Conservation (phyloP, 2,113 vertebrate genomes). For the Xerus inauris region DNA sequence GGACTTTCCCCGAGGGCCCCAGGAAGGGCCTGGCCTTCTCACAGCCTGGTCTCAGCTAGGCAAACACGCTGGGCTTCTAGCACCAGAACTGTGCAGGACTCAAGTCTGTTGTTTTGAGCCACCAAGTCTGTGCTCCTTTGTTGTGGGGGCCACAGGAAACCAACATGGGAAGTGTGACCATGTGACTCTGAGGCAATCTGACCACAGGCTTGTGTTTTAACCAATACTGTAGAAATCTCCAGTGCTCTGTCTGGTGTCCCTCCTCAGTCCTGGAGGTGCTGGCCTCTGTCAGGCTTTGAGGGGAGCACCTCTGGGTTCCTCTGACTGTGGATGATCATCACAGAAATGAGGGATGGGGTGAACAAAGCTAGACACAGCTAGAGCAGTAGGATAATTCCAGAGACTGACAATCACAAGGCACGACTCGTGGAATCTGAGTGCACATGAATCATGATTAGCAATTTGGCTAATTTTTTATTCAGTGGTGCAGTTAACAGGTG, state of each 20-base stretch:
- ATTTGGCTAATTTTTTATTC: not conserved
- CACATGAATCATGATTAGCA: rapidly evolving
- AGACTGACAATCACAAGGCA: not conserved
- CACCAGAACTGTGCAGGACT: no score
- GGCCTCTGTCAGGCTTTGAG: not conserved
- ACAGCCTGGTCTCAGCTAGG: rapidly evolving
- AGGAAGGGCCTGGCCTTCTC: rapidly evolving
- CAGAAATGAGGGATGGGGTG: rapidly evolving
- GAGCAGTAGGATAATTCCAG: no score
- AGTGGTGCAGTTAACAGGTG: not conserved
- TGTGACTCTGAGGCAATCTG: rapidly evolving
- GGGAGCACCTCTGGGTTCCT: not conserved
- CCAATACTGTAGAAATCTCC: no score
- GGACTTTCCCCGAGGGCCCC: not conserved
- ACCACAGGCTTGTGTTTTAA: not conserved
- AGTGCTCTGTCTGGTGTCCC: not conserved
- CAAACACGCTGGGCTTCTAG: not conserved
- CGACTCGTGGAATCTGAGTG: not conserved
- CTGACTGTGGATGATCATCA: no score
- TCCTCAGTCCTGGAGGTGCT: rapidly evolving
- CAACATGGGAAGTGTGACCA: rapidly evolving
- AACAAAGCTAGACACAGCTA: not conserved
- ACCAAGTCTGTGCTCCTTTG: not conserved
- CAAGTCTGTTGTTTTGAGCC: not conserved
- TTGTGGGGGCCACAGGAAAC: rapidly evolving